These are phyloP conservation scores for Agrochola macilenta DNA, from an alignment of 2,888 invertebrate genomes.

Conservation along the genomic window DNA sequence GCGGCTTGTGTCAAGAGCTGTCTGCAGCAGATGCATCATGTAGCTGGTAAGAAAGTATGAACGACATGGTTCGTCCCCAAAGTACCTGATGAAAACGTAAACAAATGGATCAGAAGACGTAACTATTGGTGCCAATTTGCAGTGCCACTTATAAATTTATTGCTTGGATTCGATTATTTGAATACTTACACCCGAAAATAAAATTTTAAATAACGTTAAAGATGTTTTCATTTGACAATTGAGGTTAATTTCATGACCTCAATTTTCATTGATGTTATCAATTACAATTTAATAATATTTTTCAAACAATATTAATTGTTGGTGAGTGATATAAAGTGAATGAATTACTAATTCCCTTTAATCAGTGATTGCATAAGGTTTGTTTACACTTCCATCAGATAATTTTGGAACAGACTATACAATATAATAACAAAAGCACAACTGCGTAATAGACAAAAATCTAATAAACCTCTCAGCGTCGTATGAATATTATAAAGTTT, in stretches of 20 bases:
- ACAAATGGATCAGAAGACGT: neutral
- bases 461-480: neutral
- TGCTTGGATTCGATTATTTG: neutral
- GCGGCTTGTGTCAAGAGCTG: constrained; percentile 79
- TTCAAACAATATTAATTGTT: neutral
- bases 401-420: neutral
- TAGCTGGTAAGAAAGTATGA: constrained; percentile 71
- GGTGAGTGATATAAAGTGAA: neutral
- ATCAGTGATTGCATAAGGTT: neutral
- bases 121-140: neutral
- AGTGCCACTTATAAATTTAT: neutral
- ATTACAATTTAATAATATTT: neutral
- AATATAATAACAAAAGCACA: neutral
- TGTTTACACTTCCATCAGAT: neutral
- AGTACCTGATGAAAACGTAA: neutral
- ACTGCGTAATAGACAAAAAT: neutral
- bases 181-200: neutral
- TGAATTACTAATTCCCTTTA: neutral
- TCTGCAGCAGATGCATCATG: constrained; percentile 77
- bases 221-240: neutral
- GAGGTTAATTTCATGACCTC: too few relatives aligned
- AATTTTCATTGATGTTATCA: too few relatives aligned
- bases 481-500: neutral
- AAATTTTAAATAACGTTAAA: neutral
- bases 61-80: neutral